Conservation (phyloP, 1,140 invertebrate genomes). For the Achroia grisella region DNA sequence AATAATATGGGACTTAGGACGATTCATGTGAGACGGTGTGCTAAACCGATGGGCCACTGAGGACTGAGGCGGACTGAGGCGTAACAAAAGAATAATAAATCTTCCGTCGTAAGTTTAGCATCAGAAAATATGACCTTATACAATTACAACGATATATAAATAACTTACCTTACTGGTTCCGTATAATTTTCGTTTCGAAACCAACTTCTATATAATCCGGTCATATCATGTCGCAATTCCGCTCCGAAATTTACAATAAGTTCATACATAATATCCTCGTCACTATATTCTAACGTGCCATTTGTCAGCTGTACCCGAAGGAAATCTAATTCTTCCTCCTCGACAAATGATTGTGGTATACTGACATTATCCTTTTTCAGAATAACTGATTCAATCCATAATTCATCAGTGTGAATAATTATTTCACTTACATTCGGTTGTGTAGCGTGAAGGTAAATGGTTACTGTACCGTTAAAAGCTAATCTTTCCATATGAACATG, state of each 20-base stretch:
- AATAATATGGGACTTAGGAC: no score
- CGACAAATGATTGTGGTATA: conserved; percentile 8
- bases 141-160: no score
- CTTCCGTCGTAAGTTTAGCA: no score
- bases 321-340: conserved; percentile 28
- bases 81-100: no score
- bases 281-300: conserved; percentile 27
- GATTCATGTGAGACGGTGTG: no score
- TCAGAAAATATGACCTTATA: no score
- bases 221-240: conserved; percentile 73
- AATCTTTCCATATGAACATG: conserved; percentile 31
- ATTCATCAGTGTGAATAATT: conserved; percentile 77
- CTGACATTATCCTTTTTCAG: conserved; percentile 27
- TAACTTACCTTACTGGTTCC: conserved; percentile 23
- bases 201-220: conserved; percentile 86
- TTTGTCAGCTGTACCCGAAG: conserved; percentile 21
- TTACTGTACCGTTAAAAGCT: conserved; percentile 74
- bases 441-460: conserved; percentile 61
- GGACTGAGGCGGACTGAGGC: no score
- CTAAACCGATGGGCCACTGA: no score
- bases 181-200: conserved; percentile 69
- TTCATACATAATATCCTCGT: conserved; percentile 25
- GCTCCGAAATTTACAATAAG: conserved; percentile 70
- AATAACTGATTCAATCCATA: conserved; percentile 52
- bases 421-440: conserved; percentile 58